Conservation (phyloP, 2,797 vertebrate genomes). For the Oryzias dopingdopingensis region DNA sequence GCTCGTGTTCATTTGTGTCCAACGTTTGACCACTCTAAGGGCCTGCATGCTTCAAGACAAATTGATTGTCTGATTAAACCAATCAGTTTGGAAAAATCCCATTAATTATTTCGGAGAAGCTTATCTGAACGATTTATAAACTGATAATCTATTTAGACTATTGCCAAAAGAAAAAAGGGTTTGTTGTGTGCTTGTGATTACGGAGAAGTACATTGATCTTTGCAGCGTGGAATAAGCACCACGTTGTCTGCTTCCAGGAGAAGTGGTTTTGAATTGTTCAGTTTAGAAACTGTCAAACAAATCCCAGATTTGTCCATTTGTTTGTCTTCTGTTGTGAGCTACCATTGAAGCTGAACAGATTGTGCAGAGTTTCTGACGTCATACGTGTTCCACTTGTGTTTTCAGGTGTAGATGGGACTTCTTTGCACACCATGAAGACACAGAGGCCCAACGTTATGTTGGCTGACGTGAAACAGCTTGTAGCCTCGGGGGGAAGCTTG, state of each 20-base stretch:
- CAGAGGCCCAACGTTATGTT: conserved; percentile 87
- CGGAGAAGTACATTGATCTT: conserved; percentile 20
- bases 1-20: too few relatives aligned
- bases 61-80: conserved; percentile 49
- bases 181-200: conserved; percentile 12
- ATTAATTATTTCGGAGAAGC: conserved; percentile 47
- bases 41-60: conserved; percentile 6
- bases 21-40: too few relatives aligned
- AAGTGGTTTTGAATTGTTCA: not conserved
- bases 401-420: conserved; percentile 84
- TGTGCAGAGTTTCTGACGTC: too few relatives aligned
- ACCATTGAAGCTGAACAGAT: too few relatives aligned
- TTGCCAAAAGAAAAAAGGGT: conserved; percentile 24
- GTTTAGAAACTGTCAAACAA: not conserved
- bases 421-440: conserved; percentile 83
- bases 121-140: conserved; percentile 34
- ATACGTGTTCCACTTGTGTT: too few relatives aligned
- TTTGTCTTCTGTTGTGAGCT: too few relatives aligned
- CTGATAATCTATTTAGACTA: conserved; percentile 44
- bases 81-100: conserved; percentile 37
- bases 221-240: not conserved
- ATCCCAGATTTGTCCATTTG: too few relatives aligned
- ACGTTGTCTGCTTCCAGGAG: not conserved
- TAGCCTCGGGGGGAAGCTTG: conserved; percentile 79
- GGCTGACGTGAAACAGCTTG: conserved; percentile 84